These are phyloP conservation scores for Catagonus wagneri DNA, from an alignment of 2,113 vertebrate species.

Conservation along the genomic window DNA sequence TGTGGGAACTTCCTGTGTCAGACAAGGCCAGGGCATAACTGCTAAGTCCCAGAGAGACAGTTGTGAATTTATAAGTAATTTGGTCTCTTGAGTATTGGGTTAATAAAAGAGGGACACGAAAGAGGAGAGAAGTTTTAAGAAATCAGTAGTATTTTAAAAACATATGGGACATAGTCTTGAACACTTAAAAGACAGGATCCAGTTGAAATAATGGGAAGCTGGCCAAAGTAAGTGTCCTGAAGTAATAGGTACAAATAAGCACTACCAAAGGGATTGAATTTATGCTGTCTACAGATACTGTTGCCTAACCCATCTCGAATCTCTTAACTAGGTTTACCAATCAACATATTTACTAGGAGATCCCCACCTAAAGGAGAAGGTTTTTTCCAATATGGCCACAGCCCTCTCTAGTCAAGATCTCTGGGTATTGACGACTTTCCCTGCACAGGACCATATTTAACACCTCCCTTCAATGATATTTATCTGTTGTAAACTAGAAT, in stretches of 20 bases:
- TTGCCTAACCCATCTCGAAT: background rate
- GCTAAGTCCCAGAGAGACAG: background rate
- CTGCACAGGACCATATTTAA: background rate
- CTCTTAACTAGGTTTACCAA: background rate
- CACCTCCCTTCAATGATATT: background rate
- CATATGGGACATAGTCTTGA: background rate
- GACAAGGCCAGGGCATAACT: background rate
- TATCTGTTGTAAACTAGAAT: background rate
- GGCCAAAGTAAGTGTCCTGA: background rate
- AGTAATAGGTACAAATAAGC: background rate
- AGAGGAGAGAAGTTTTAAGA: constrained; percentile 54
- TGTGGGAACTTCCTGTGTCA: background rate
- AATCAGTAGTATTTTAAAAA: constrained; percentile 61
- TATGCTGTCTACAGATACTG: background rate
- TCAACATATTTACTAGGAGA: background rate
- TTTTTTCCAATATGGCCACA: background rate
- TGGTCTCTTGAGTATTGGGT: background rate
- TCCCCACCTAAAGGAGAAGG: background rate
- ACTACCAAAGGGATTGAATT: background rate
- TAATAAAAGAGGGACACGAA: constrained; percentile 15
- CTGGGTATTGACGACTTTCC: background rate
- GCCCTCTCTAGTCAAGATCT: background rate
- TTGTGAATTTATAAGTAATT: constrained; percentile 30
- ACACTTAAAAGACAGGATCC: background rate
- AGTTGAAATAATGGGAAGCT: background rate